These are phyloP conservation scores for Terrapene triunguis DNA, from an alignment of 2,113 vertebrate species.

Conservation along the genomic window DNA sequence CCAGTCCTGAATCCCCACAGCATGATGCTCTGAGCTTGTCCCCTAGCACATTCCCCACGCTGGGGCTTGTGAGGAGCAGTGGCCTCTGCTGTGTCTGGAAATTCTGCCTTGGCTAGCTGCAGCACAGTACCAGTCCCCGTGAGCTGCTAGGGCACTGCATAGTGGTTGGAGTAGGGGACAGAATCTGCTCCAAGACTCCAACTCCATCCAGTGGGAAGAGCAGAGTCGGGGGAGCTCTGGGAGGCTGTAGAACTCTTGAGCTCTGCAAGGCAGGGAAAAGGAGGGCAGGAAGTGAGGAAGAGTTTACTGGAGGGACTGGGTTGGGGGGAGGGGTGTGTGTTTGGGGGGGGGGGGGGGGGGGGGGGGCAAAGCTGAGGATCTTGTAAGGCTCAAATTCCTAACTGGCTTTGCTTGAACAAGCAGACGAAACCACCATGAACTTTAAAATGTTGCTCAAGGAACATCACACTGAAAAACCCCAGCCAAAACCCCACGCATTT, in stretches of 20 bases:
- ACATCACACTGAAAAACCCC: neutral
- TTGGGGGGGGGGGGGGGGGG: too few relatives aligned
- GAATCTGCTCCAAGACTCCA: neutral
- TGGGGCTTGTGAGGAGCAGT: neutral
- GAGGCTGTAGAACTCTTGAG: too few relatives aligned
- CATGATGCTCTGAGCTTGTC: neutral
- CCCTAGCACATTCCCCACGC: neutral
- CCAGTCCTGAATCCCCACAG: neutral
- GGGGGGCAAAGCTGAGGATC: neutral
- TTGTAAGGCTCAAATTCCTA: neutral
- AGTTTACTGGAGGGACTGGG: neutral
- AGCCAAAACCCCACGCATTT: neutral
- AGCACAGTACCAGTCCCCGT: neutral
- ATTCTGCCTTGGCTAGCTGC: neutral
- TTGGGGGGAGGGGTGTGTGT: neutral
- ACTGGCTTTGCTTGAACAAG: neutral
- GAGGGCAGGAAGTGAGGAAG: neutral
- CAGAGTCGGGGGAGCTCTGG: accelerated
- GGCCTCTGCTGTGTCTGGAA: neutral
- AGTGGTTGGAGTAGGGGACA: neutral
- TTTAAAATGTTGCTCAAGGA: neutral
- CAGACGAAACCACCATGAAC: neutral
- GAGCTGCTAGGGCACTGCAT: neutral
- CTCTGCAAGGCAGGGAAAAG: neutral
- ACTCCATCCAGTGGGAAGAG: accelerated